phyloP scores from a whole-genome alignment of 2,888 invertebrate genomes.

The Tenthredo mesomela region DNA sequence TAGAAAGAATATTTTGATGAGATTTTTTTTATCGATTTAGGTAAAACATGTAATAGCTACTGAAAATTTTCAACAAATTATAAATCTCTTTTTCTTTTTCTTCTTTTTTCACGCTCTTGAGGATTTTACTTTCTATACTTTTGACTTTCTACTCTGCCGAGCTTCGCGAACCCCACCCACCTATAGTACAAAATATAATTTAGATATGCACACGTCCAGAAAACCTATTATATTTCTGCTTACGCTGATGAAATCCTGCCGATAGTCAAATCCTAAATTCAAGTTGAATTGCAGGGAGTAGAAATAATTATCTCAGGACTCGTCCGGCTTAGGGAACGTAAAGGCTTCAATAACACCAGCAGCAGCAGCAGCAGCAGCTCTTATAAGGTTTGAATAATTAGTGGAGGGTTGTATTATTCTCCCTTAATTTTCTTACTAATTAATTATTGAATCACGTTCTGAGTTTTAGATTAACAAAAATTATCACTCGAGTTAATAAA shows the following conservation, averaged over 20 bases:
- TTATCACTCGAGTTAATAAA: not conserved
- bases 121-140: not conserved
- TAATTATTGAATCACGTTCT: slow-evolving; percentile 10
- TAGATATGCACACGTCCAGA: not conserved
- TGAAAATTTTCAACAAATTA: not conserved
- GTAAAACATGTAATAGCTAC: not conserved
- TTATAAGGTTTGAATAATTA: slow-evolving; percentile 20
- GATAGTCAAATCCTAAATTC: not conserved
- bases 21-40: slow-evolving; percentile 13
- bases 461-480: not conserved
- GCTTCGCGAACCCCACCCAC: not conserved
- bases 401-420: not conserved
- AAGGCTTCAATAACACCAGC: slow-evolving; percentile 3
- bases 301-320: slow-evolving; percentile 1
- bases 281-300: not conserved
- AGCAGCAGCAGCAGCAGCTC: not conserved
- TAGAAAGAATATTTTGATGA: not conserved
- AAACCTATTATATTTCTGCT: not conserved
- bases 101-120: not conserved
- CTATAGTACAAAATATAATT: not conserved
- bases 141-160: not conserved
- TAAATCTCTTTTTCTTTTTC: not conserved
- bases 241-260: not conserved
- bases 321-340: not conserved
- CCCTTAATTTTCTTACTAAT: not conserved